Evolutionary conservation across 2,113 vertebrate species (phyloP).

Genomic region (Todiramphus saurophagus): DNA sequence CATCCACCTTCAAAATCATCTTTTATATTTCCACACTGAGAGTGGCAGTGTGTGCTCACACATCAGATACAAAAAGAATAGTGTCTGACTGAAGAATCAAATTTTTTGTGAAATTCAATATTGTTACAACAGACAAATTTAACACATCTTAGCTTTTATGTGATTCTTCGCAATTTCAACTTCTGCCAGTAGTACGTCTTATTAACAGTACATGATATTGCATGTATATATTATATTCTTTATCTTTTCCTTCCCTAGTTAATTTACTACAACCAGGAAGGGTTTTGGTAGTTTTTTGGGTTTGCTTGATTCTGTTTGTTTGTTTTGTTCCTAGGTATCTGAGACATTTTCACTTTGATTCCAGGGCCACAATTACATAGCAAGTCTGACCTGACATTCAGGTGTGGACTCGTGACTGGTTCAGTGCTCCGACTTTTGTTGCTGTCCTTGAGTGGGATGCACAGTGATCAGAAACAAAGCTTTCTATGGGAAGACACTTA

Average conservation of each 20-base stretch:
- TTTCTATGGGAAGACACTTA: neutral
- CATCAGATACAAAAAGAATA: neutral
- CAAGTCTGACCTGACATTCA: neutral
- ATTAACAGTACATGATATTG: neutral
- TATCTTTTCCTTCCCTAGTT: neutral
- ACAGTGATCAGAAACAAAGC: neutral
- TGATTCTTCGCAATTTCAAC: neutral
- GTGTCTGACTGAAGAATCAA: neutral
- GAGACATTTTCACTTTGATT: neutral
- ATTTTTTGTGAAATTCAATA: neutral
- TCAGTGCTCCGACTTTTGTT: neutral
- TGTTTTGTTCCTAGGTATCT: neutral
- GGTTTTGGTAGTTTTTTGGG: neutral
- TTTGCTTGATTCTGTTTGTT: neutral
- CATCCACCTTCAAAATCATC: neutral
- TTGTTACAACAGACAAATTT: neutral
- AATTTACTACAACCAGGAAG: neutral
- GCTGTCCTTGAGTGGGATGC: neutral
- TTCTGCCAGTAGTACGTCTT: neutral
- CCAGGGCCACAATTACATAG: neutral
- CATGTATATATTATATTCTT: neutral
- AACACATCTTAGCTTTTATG: neutral
- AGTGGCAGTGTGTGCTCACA: neutral
- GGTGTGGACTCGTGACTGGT: neutral
- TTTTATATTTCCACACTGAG: neutral